These are phyloP conservation scores for Hoplostethus atlanticus DNA, from an alignment of 2,797 vertebrate genomes.

Conservation along the genomic window DNA sequence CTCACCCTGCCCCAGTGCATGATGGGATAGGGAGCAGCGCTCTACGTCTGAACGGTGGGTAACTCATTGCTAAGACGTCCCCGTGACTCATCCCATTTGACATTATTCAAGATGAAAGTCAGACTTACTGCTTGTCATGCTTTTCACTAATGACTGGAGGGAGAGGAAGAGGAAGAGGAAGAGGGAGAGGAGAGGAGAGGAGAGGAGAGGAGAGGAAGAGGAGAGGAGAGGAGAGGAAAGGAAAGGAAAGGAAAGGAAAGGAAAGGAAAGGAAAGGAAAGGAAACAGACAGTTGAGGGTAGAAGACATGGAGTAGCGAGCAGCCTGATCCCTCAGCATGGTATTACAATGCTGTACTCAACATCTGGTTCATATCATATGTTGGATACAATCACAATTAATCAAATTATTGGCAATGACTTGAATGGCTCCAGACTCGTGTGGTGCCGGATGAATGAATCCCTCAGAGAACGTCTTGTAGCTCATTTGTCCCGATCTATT, in stretches of 20 bases:
- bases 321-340: neutral
- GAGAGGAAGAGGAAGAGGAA: neutral
- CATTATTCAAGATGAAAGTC: slow-evolving; percentile 73
- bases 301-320: neutral
- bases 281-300: too few relatives aligned
- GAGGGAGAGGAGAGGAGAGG: too few relatives aligned
- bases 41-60: slow-evolving; percentile 32
- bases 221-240: slow-evolving; percentile 17
- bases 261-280: too few relatives aligned
- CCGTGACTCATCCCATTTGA: slow-evolving; percentile 71
- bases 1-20: slow-evolving; percentile 62
- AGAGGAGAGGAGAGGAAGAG: neutral
- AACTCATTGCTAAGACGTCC: slow-evolving; percentile 58
- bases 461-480: too few relatives aligned
- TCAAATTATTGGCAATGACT: slow-evolving; percentile 31
- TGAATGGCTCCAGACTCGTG: slow-evolving; percentile 3
- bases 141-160: slow-evolving; percentile 39
- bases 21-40: slow-evolving; percentile 51
- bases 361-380: slow-evolving; percentile 28
- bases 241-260: too few relatives aligned
- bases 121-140: slow-evolving; percentile 55
- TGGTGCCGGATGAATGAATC: slow-evolving; percentile 18
- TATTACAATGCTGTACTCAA: neutral
- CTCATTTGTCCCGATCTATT: slow-evolving; percentile 26
- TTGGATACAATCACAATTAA: slow-evolving; percentile 41